phyloP scores from a whole-genome alignment of 2,888 invertebrate genomes.

The Psylliodes chrysocephalus region DNA sequence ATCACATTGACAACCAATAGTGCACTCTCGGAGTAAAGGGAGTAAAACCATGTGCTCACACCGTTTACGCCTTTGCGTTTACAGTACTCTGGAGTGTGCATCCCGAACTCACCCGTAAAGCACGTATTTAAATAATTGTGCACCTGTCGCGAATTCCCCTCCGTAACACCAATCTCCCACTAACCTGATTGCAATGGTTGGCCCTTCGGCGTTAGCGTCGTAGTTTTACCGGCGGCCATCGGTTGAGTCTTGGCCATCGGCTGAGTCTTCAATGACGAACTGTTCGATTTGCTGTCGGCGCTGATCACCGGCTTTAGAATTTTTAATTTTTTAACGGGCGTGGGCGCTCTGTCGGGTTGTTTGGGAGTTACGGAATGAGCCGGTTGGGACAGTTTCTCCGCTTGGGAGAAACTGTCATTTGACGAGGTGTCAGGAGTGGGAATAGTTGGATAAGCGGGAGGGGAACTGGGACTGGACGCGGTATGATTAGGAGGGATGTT shows the following conservation, averaged over 20 bases:
- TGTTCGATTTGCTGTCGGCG: conserved; percentile 25
- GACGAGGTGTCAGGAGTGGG: conserved; percentile 43
- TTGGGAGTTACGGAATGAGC: neutral
- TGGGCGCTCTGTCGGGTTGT: conserved; percentile 16
- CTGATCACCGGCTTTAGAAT: conserved; percentile 48
- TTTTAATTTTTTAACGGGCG: conserved; percentile 49
- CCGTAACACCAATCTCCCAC: neutral
- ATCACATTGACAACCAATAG: no score
- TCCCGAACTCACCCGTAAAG: no score
- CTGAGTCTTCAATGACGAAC: conserved; percentile 31
- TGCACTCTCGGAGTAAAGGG: no score
- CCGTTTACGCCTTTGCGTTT: no score
- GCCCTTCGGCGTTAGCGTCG: neutral
- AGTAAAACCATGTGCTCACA: no score
- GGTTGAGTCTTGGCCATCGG: neutral
- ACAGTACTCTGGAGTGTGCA: no score
- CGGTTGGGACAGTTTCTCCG: conserved; percentile 36
- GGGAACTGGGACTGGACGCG: conserved; percentile 34
- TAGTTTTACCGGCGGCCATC: neutral
- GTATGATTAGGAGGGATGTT: conserved; percentile 43
- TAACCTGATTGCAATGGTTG: conserved; percentile 13
- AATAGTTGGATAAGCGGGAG: conserved; percentile 31
- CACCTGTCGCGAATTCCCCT: neutral
- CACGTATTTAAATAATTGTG: no score
- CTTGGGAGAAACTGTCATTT: conserved; percentile 35